Percentiles rank a stretch among this genome's conserved stretches.
These are phyloP conservation scores for Ceuthmochares aereus DNA, from an alignment of 2,113 vertebrate species.

Conservation along the genomic window DNA sequence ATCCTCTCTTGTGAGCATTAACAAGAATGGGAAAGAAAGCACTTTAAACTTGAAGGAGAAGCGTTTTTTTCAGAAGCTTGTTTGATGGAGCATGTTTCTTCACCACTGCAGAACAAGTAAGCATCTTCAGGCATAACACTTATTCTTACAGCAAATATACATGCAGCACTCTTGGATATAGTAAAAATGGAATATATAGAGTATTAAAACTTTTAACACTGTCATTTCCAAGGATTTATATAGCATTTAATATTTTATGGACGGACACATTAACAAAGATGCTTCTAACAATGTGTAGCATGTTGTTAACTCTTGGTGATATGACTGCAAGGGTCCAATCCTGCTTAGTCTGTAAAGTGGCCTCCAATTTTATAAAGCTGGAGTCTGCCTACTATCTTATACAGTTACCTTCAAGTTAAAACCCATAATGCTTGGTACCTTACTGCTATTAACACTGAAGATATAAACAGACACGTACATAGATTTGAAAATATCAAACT, in stretches of 20 bases:
- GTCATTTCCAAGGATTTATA: not conserved
- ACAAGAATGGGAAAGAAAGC: not conserved
- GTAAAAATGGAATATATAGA: not conserved
- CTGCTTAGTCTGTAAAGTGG: not conserved
- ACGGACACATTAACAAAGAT: not conserved
- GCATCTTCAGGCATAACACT: not conserved
- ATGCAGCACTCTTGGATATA: not conserved
- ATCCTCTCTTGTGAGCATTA: not conserved
- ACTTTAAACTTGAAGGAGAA: not conserved
- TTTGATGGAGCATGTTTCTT: not conserved
- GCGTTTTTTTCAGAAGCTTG: not conserved
- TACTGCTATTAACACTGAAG: not conserved
- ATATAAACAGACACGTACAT: fast-evolving
- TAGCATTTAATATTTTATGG: not conserved
- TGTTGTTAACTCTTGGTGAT: not conserved
- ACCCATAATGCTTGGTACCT: not conserved
- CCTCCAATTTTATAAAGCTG: not conserved
- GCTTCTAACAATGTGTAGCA: not conserved
- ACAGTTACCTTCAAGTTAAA: not conserved
- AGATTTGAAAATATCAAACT: not conserved
- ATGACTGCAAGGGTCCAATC: not conserved
- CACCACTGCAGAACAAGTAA: not conserved
- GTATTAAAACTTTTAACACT: not conserved
- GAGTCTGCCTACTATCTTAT: not conserved
- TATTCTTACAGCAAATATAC: not conserved